Conservation (phyloP, 2,888 invertebrate genomes). For the Hemistola chrysoprasaria region DNA sequence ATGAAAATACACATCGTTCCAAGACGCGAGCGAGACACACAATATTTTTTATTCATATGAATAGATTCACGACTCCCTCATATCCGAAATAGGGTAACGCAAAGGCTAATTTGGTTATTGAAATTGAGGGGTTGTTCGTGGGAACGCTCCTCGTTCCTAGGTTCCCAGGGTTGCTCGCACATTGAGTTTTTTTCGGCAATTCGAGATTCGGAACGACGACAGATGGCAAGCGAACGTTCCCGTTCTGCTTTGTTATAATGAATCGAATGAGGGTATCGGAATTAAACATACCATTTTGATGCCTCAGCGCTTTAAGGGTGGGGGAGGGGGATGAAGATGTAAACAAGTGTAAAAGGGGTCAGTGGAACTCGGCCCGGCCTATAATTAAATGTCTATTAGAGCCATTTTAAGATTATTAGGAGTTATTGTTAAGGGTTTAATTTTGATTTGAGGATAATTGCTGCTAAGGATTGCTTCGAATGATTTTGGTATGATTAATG, state of each 20-base stretch:
- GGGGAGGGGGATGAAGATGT: slow-evolving; percentile 76
- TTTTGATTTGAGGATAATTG: slow-evolving; percentile 61
- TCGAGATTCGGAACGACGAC: slow-evolving; percentile 79
- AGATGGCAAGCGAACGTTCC: slow-evolving; percentile 79
- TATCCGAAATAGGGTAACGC: slow-evolving; percentile 83
- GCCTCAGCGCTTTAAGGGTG: slow-evolving; percentile 67
- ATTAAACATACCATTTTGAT: slow-evolving; percentile 81
- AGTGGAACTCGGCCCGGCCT: slow-evolving; percentile 66
- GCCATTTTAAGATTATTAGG: slow-evolving; percentile 72
- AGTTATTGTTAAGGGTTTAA: slow-evolving; percentile 62
- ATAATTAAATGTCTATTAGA: slow-evolving; percentile 81
- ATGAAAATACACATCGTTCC: slow-evolving; percentile 55
- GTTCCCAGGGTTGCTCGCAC: slow-evolving; percentile 85
- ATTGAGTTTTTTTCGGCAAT: slow-evolving; percentile 78
- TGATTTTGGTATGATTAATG: slow-evolving; percentile 42
- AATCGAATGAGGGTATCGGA: slow-evolving; percentile 78
- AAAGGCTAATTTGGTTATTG: slow-evolving; percentile 84
- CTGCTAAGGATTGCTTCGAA: slow-evolving; percentile 46
- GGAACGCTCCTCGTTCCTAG: slow-evolving; percentile 84
- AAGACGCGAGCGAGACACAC: slow-evolving; percentile 52
- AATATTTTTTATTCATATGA: slow-evolving; percentile 76
- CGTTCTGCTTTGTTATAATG: slow-evolving; percentile 77
- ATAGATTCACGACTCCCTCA: slow-evolving; percentile 82
- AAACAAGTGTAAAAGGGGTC: slow-evolving; percentile 83
- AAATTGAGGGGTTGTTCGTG: slow-evolving; percentile 85